A percentile compares a stretch with the other conserved stretches of the same genome.
Conservation (phyloP, 1,140 invertebrate genomes). For the Caenorhabditis tropicalis region DNA sequence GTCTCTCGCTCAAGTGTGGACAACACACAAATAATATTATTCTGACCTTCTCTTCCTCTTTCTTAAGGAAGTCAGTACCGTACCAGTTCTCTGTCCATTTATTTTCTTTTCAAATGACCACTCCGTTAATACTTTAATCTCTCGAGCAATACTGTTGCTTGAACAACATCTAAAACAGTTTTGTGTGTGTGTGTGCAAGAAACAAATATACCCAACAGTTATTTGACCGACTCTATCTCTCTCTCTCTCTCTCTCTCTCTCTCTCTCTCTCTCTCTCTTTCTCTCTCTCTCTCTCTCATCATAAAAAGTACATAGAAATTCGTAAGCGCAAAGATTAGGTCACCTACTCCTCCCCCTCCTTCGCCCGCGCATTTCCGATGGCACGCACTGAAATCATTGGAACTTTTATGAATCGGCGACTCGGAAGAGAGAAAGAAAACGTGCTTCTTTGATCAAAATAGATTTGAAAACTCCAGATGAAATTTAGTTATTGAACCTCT, state of each 20-base stretch:
- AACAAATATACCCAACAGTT: neutral
- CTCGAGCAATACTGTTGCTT: neutral
- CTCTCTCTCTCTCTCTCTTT: neutral
- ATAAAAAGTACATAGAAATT: constrained; percentile 23
- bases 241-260: neutral
- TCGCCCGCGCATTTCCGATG: neutral
- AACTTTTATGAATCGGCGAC: no score
- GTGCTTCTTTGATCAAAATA: no score
- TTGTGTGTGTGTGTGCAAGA: neutral
- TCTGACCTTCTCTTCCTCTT: neutral
- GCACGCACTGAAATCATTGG: neutral
- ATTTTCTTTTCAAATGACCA: neutral
- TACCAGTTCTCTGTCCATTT: neutral
- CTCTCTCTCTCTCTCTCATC: neutral
- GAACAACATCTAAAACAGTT: neutral
- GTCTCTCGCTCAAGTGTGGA: neutral
- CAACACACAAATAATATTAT: neutral
- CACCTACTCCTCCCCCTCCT: neutral
- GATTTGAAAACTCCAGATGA: no score
- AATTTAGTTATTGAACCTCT: no score
- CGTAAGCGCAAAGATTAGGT: constrained; percentile 39
- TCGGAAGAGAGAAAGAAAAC: neutral
- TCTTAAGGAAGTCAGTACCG: neutral
- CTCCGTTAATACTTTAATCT: neutral
- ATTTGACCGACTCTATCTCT: neutral